Evolutionary conservation across 1,140 invertebrate genomes (phyloP), one percentile per base, ranked within the genome.

Genomic region (Olivierus martensii): DNA sequence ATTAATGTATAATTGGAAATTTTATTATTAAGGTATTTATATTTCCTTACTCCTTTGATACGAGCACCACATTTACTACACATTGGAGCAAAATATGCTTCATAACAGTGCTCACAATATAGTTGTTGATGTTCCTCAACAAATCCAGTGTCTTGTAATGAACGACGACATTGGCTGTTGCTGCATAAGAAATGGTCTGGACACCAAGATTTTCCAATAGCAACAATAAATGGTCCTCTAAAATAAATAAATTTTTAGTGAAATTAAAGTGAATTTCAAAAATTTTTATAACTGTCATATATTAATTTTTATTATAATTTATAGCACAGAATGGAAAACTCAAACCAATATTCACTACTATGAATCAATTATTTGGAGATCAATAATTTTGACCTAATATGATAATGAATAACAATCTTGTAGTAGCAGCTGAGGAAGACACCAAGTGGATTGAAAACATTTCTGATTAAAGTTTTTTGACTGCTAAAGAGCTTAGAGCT

Each of bases 21-120:
- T 6, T 6, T 17, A 22, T 6, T 4, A 43, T 6, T 2, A 43
- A 43, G 7, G 17, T 6, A 2, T 22, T 43, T 5, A 43, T 6
- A 43, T 43, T 6, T 43, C 9, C 70, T 66, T 68, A 77, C 77
- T 61, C 75, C 92, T 75, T 96, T 93, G 65, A 99, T 90, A 71
- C 96, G 86, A 60, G 78, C 78, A 59, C 80, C 79, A 71, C 95
- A 99, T 70, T 94, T 96, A 66, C 80, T 77, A 74, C 95, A 99
- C 47, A 79, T 74, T 12, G 95, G 95, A 18, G 95, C 95, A 65
- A 98, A 81, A 69, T 87, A 91, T 63, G 83, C 81, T 72, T 96
- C 95, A 70, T 94, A 99, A 67, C 96, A 99, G 65, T 83, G 86
- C 73, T 98, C 95, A 75, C 95, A 99, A 69, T 97, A 96, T 28